phyloP scores from a whole-genome alignment of 2,797 vertebrate genomes.

The Austrolebias charrua region DNA sequence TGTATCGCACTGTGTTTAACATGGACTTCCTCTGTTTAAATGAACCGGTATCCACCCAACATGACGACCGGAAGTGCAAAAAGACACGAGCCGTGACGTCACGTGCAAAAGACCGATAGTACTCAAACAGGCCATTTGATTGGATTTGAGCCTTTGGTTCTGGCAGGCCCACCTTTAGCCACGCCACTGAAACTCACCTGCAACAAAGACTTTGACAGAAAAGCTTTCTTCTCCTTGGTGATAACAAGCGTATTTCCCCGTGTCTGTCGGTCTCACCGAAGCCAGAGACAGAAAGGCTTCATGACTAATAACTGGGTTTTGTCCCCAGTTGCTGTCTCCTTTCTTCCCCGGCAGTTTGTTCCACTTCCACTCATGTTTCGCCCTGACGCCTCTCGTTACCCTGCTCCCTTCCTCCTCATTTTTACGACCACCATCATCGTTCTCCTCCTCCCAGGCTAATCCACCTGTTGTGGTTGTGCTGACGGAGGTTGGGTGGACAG shows the following conservation, averaged over 20 bases:
- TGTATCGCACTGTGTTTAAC: too few relatives aligned
- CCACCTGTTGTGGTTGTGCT: neutral
- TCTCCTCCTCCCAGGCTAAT: slow-evolving; percentile 7
- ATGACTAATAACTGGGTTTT: slow-evolving; percentile 5
- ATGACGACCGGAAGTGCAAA: too few relatives aligned
- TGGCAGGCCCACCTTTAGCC: too few relatives aligned
- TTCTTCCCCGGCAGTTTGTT: slow-evolving; percentile 35
- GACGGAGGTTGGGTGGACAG: slow-evolving; percentile 8
- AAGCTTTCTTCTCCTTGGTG: slow-evolving; percentile 42
- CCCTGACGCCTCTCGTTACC: slow-evolving; percentile 46
- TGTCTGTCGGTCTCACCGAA: slow-evolving; percentile 54
- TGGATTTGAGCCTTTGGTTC: too few relatives aligned
- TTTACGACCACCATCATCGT: slow-evolving; percentile 39
- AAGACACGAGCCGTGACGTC: too few relatives aligned
- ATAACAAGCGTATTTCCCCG: slow-evolving; percentile 83
- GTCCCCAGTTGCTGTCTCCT: slow-evolving; percentile 21
- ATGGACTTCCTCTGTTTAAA: too few relatives aligned
- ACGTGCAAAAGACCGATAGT: too few relatives aligned
- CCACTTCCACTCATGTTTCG: slow-evolving; percentile 58
- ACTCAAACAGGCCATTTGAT: too few relatives aligned
- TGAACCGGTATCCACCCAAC: too few relatives aligned
- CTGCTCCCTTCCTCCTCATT: slow-evolving; percentile 37
- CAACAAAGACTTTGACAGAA: slow-evolving; percentile 73
- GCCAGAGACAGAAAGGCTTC: slow-evolving; percentile 53
- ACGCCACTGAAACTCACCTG: slow-evolving; percentile 69